These are phyloP conservation scores for Andrena haemorrhoa DNA, from an alignment of 2,888 invertebrate species.

Conservation along the genomic window DNA sequence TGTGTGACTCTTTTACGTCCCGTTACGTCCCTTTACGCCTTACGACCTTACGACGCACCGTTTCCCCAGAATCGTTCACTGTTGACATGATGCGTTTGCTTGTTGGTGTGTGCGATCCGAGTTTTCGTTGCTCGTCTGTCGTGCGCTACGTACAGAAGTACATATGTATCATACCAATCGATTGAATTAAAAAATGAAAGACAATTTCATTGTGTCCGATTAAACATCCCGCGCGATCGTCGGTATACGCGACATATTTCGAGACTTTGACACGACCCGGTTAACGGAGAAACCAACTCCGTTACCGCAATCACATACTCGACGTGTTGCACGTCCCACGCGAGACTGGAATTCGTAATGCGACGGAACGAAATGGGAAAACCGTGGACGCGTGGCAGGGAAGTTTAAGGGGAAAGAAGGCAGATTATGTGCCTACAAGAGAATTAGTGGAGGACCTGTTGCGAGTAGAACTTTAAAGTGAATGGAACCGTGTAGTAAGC, in stretches of 20 bases:
- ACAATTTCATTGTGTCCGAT: no score
- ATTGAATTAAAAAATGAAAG: no score
- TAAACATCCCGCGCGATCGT: neutral
- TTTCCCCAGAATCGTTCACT: neutral
- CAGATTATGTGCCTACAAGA: no score
- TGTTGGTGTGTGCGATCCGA: no score
- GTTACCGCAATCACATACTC: constrained; percentile 40
- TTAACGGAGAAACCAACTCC: constrained; percentile 58
- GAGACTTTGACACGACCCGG: constrained; percentile 7
- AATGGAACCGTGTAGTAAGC: no score
- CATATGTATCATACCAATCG: no score
- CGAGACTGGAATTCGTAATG: constrained; percentile 56
- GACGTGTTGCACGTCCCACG: constrained; percentile 25
- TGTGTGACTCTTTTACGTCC: neutral
- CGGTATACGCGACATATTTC: neutral
- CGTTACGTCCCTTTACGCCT: neutral
- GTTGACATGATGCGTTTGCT: neutral
- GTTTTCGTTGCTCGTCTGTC: no score
- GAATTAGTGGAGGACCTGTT: neutral
- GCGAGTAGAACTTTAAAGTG: neutral
- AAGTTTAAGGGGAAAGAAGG: neutral
- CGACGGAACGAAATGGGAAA: constrained; percentile 29
- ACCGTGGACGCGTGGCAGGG: neutral
- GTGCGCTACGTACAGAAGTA: no score
- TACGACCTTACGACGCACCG: no score